Evolutionary conservation across 30 jellyfish, hydroid and myxozoan genomes (phyloP), one percentile per base, ranked within the genome.

Genomic region (Catostylus mosaicus): DNA sequence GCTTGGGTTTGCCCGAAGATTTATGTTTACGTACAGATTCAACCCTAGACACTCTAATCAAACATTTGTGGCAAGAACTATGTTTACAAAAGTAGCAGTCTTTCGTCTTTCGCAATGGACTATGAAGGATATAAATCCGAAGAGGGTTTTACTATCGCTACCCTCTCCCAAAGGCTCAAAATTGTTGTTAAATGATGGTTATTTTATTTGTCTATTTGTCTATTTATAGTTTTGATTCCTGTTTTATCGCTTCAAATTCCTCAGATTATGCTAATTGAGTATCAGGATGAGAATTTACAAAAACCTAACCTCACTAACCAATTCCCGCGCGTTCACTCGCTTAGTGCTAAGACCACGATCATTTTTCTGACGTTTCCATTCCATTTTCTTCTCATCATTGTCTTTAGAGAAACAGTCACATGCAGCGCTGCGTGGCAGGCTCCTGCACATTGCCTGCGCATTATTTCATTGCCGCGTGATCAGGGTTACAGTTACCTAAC

Each of bases 321-420:
- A 59, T 59, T 59, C 71, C 71, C 71, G 20, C 20, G 71, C 71
- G 24, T 59, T 59, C 71, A 59, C 71, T 59, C 37, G 35, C 37
- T 59, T 24, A 59, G 71, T 59, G 71, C 36, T 59, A 59, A 59
- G 71, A 59, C 71, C 71, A 3, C 19, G 37, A 59, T 59, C 37
- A 59, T 59, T 8, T n/a, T 27, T 59, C 71, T 22, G 71, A 59
- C 71, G 40, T 59, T 1, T 3, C 40, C 3, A 8, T 59, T 8
- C 20, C 18, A 9, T 59, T 10, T 16, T 8, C 40, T 22, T 59
- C 7, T 22, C 19, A 29, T 6, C 19, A 43, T 16, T 43, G 12
- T 43, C 12, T 8, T 43, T 6, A 6, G 56, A 16, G 16, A 6
- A 6, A 16, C 56, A 43, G 16, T 16, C 56, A 43, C 56, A 43